phyloP scores from a whole-genome alignment of 2,113 vertebrate genomes.

The Prinia subflava region DNA sequence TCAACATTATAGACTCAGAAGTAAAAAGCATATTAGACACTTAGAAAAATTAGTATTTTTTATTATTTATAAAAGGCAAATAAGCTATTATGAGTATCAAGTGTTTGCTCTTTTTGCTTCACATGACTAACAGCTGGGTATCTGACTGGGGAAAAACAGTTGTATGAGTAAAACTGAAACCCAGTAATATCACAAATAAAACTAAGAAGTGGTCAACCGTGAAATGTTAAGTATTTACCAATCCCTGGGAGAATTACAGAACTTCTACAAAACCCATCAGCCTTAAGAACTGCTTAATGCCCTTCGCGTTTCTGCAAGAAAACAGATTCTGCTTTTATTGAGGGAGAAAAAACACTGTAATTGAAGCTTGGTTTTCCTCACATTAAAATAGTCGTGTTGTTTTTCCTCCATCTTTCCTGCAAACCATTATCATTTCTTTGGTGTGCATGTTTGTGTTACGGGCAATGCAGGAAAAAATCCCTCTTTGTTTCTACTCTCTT shows the following conservation, averaged over 20 bases:
- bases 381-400: not conserved
- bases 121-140: not conserved
- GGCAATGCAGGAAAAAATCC: not conserved
- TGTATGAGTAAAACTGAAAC: constrained; percentile 26
- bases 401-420: not conserved
- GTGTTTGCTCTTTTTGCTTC: not conserved
- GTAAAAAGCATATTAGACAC: not conserved
- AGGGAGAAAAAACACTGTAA: not conserved
- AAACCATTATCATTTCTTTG: not conserved
- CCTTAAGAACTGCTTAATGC: not conserved
- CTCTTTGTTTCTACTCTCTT: not conserved
- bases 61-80: not conserved
- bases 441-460: not conserved
- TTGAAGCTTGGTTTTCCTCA: not conserved
- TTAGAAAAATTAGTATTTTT: not conserved
- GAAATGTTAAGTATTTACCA: not conserved
- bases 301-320: not conserved
- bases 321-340: not conserved
- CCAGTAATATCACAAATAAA: not conserved
- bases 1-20: not conserved
- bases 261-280: not conserved
- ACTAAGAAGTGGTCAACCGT: not conserved
- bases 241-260: not conserved
- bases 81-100: fast-evolving
- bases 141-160: not conserved